A percentile compares a stretch with the other conserved stretches of the same genome.
Conservation (phyloP, 2,113 vertebrate species). For the Phyllostomus hastatus region DNA sequence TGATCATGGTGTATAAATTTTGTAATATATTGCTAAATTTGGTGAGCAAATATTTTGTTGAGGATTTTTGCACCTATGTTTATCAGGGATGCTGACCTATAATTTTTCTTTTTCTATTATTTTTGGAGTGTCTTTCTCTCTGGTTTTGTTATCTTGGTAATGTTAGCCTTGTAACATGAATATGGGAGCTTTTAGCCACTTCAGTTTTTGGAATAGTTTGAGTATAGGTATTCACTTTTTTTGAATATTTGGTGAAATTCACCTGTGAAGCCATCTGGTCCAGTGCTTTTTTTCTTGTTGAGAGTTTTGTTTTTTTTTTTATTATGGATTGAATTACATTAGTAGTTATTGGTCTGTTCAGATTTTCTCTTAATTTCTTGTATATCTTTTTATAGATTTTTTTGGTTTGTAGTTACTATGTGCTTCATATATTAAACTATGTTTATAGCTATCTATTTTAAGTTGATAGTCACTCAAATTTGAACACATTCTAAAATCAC, state of each 20-base stretch:
- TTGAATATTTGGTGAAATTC: neutral
- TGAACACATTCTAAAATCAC: too few species aligned
- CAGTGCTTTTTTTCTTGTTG: neutral
- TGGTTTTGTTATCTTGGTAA: too few species aligned
- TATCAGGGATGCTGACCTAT: neutral
- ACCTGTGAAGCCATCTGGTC: neutral
- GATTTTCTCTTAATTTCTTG: neutral
- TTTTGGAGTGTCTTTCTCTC: neutral
- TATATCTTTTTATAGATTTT: neutral
- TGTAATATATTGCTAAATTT: neutral
- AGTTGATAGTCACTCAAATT: too few species aligned
- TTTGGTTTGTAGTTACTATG: neutral
- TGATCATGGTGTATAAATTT: neutral
- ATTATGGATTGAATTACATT: neutral
- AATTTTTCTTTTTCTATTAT: neutral
- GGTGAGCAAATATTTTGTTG: neutral
- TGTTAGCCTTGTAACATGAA: too few species aligned
- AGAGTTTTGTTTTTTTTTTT: too few species aligned
- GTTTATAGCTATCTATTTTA: neutral
- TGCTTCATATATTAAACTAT: neutral
- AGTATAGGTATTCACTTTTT: neutral
- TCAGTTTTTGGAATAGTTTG: neutral
- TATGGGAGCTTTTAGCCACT: neutral
- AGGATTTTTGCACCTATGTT: neutral
- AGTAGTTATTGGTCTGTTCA: neutral